Evolutionary conservation across 2,797 vertebrate species (phyloP), one percentile per base, ranked within the genome.

Genomic region (Sebastiscus albofasciatus): DNA sequence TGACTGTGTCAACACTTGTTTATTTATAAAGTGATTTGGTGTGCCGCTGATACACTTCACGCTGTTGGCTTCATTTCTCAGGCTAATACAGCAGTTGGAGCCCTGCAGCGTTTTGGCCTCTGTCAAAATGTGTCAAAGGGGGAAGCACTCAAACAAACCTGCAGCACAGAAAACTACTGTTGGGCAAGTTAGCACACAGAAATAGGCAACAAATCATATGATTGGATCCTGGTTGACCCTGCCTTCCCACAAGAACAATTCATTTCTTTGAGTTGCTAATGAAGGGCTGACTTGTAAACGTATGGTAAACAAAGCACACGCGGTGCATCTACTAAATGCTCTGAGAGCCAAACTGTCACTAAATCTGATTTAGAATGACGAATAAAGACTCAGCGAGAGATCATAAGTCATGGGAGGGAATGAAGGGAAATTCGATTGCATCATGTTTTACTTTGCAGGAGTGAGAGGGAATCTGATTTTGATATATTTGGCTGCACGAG

Each of bases 401-500:
- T 90, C 86, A 90, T 87, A 88, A 93, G 79, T 92, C 85, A 85
- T 75, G 61, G 61, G 31, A n/a, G 22, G 61, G 13, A 13, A 8
- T 24, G 14, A 90, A 87, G 79, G 65, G 80, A 91, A 91, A 95
- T 92, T 84, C 79, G 88, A 96, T 95, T 94, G 88, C 68, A 82
- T 87, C 81, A 77, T 94, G 92, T 95, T 95, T 93, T 94, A 93
- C 91, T 95, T 93, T 91, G 88, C 74, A 54, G 79, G 92, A 95
- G 94, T 93, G 92, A 93, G 92, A 89, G 90, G 83, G 82, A 96
- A 96, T 96, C 91, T 88, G 93, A 96, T 96, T 96, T 95, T 93
- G 94, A 94, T 95, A 95, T 93, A 94, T 96, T 94, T 94, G 93
- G 92, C 93, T 90, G 82, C 68, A 66, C 64, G 89, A 93, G 92